These are phyloP conservation scores for Capromys pilorides DNA, from an alignment of 2,797 vertebrate species.

Conservation along the genomic window DNA sequence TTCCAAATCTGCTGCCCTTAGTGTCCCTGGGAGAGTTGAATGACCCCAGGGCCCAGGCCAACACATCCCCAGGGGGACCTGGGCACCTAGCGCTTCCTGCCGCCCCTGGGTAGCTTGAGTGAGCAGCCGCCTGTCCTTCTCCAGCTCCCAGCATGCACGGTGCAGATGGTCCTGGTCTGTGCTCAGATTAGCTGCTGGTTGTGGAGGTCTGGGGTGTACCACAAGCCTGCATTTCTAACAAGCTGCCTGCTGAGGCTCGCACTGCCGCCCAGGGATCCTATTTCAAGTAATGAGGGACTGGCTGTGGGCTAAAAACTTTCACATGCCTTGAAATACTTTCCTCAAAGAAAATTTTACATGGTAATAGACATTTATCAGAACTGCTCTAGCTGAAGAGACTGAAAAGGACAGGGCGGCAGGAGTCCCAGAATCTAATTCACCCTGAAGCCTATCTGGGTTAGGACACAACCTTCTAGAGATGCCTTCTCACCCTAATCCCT, in stretches of 20 bases:
- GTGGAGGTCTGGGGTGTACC: neutral
- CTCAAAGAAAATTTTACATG: neutral
- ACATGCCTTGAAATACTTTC: neutral
- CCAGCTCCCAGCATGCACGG: accelerated
- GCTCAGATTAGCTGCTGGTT: neutral
- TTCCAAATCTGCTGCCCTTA: neutral
- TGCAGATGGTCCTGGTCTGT: neutral
- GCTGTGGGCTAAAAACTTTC: neutral
- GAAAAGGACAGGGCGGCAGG: neutral
- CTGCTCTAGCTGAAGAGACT: neutral
- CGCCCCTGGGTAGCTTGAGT: neutral
- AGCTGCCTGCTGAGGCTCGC: neutral
- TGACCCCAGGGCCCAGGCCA: neutral
- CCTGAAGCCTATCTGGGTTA: neutral
- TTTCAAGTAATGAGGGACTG: neutral
- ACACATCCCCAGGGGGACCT: neutral
- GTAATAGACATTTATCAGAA: neutral
- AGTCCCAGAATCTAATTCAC: neutral
- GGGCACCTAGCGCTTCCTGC: neutral
- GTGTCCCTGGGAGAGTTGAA: neutral
- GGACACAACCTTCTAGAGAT: accelerated
- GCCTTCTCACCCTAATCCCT: neutral
- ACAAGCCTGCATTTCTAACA: neutral
- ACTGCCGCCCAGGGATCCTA: neutral
- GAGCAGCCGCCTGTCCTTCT: neutral